These are phyloP conservation scores for Drosophila parthenogenetica DNA, from an alignment of 2,888 invertebrate genomes.

Conservation along the genomic window DNA sequence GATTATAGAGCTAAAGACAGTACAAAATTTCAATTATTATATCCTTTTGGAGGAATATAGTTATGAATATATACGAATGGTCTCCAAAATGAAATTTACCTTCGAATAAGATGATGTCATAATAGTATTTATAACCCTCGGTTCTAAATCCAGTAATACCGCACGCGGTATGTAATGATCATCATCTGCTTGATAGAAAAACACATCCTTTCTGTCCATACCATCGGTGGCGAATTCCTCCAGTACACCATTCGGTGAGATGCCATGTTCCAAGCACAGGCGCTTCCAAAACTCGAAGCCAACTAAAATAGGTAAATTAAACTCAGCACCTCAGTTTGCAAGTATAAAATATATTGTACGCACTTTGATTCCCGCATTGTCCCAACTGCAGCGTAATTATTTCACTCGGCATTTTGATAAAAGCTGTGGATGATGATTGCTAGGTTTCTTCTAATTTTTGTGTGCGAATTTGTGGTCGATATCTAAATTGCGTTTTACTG, in stretches of 20 bases:
- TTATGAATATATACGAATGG: neutral
- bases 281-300: conserved; percentile 99
- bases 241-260: conserved; percentile 97
- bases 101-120: conserved; percentile 98
- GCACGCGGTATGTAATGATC: conserved; percentile 99
- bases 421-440: conserved; percentile 24
- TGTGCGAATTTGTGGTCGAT: conserved; percentile 9
- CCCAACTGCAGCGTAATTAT: conserved; percentile 99
- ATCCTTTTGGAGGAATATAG: no score
- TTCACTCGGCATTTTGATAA: conserved; percentile 94
- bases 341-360: conserved; percentile 81
- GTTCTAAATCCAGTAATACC: conserved; percentile 97
- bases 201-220: conserved; percentile 98
- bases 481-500: neutral
- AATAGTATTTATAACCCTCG: conserved; percentile 98
- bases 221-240: conserved; percentile 96
- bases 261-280: conserved; percentile 98
- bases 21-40: neutral
- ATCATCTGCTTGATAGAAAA: conserved; percentile 99
- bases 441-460: neutral
- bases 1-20: conserved; percentile 92
- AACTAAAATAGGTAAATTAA: conserved; percentile 85
- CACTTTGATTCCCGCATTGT: conserved; percentile 99
- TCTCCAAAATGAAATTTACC: conserved; percentile 84
- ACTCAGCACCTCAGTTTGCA: neutral